Conservation (phyloP, 2,113 vertebrate genomes). For the Hydrochoerus hydrochaeris region DNA sequence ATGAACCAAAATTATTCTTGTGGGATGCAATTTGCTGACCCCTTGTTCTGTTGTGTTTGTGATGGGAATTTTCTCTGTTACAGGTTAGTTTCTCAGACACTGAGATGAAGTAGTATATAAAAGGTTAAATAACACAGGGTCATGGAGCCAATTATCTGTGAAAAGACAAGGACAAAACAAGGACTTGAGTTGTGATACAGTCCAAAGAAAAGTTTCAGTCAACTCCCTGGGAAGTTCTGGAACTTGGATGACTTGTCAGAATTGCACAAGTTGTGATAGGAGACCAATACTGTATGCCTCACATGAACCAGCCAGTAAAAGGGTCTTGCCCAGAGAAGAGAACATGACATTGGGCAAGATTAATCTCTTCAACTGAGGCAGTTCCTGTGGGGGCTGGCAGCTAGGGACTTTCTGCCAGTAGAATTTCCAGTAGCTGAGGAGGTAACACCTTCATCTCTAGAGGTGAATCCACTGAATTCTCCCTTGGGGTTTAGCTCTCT, state of each 20-base stretch:
- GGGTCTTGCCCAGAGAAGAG: neutral
- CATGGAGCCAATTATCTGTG: neutral
- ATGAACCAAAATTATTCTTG: neutral
- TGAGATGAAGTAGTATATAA: neutral
- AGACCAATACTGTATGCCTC: neutral
- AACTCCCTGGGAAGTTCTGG: neutral
- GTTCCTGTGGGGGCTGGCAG: neutral
- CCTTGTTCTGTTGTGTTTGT: neutral
- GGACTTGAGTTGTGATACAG: neutral
- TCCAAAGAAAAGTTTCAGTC: neutral
- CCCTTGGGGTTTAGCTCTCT: neutral
- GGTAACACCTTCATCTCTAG: neutral
- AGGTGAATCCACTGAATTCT: neutral
- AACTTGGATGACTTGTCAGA: neutral
- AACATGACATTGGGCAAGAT: neutral
- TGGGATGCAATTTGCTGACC: neutral
- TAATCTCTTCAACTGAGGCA: neutral
- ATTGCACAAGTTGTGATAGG: neutral
- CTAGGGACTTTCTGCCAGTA: neutral
- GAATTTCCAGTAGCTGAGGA: neutral
- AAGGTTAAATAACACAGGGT: neutral
- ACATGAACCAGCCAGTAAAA: neutral
- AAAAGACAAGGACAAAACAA: neutral
- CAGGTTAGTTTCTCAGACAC: neutral
- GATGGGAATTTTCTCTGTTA: neutral